Base-by-base conservation (phyloP, 2,797 vertebrate genomes). In the Enoplosus armatus region DNA sequence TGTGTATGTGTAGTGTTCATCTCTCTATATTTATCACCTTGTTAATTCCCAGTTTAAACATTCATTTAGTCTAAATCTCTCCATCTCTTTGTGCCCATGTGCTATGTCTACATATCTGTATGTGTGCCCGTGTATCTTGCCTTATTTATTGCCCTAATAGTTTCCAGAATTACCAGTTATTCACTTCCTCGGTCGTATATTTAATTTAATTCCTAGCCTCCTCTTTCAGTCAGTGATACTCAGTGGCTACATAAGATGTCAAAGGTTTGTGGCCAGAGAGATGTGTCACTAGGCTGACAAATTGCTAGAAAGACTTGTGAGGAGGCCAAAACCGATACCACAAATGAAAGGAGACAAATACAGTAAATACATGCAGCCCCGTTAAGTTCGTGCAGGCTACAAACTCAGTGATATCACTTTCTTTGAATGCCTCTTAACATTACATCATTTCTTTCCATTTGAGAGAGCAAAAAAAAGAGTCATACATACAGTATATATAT, bases 121-220 rank as follows among this genome's bases (percentile, higher is more conserved):
- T 58, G 24, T 45, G 45, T 33, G 35, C 51, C 16, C 45, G 20
- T 63, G 64, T 55, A 50, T 41, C 53, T 51, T 45, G 18, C 72
- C 66, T 76, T 41, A 75, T 83, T 79, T 85, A 72, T 80, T 75
- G 33, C n/a, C 27, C 72, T 79, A 75, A 90, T 80, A 72, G 65
- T 50, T 67, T 69, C 31, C 24, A 85, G 62, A 82, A 83, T 87
- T 48, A 85, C 55, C 69, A 67, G 53, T 84, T 75, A 65, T 27
- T 37, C 53, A 50, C 70, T 61, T 83, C 60, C 39, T 73, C 24
- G 58, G 47, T 55, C 58, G 53, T 12, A 1, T 41, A n/a, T 65
- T 77, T 55, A 51, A 66, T 77, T 58, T 35, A n/a, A 79, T 11
- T 65, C 53, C 24, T 37, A 29, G 26, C 20, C 48, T 33, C 22